Evolutionary conservation across 1,140 invertebrate species (phyloP).

Genomic region (Macrobrachium nipponense): DNA sequence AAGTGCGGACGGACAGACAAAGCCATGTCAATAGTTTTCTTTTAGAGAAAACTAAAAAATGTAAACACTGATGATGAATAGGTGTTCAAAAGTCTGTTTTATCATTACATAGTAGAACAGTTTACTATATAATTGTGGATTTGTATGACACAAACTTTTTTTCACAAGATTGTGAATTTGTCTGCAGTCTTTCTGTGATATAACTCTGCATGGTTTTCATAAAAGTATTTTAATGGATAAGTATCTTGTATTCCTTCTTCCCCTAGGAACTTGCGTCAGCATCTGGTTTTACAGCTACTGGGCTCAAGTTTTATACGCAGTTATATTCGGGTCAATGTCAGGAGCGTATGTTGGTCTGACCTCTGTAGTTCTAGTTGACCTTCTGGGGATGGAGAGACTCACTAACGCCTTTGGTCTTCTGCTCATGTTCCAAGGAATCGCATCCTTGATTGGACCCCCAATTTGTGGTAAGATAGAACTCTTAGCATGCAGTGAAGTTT

Average conservation of each 20-base stretch:
- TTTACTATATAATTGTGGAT: background rate
- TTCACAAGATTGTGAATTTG: too few species aligned
- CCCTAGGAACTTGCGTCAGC: constrained; percentile 83
- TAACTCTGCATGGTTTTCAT: too few species aligned
- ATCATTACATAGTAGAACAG: background rate
- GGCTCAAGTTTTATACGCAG: constrained; percentile 81
- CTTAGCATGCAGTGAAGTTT: too few species aligned
- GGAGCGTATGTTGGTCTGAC: constrained; percentile 94
- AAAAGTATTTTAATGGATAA: background rate
- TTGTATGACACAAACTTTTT: too few species aligned
- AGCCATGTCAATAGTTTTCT: too few species aligned
- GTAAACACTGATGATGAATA: too few species aligned
- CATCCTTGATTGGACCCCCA: constrained; percentile 88
- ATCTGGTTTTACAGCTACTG: constrained; percentile 79
- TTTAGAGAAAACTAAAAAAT: too few species aligned
- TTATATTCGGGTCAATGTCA: constrained; percentile 86
- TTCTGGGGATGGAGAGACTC: constrained; percentile 86
- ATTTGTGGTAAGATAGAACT: constrained; percentile 79
- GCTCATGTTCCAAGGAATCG: constrained; percentile 90
- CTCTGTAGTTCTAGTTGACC: constrained; percentile 88
- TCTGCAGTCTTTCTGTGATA: too few species aligned
- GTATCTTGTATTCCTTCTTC: constrained; percentile 62
- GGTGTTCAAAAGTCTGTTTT: too few species aligned
- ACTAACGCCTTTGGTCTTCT: constrained; percentile 95
- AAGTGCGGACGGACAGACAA: too few species aligned